A percentile compares a stretch with the other conserved stretches of the same genome.
Evolutionary conservation across 2,888 invertebrate species (phyloP).

Genomic region (Callosobruchus maculatus): DNA sequence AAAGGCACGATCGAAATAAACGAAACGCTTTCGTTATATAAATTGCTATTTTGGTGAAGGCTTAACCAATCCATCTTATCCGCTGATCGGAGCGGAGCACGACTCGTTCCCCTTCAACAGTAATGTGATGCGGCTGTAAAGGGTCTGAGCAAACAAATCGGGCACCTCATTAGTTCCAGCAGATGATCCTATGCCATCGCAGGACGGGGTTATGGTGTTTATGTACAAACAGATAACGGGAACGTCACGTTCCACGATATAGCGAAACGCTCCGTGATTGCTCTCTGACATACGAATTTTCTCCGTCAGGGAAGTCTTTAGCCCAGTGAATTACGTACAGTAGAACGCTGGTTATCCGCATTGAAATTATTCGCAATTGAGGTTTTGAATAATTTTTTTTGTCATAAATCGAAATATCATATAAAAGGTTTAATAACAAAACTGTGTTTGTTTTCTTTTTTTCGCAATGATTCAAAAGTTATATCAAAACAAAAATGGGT

Average conservation of each 20-base stretch:
- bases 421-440: no score
- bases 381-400: no score
- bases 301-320: no score
- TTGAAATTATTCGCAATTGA: no score
- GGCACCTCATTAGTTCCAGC: neutral
- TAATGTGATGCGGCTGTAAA: neutral
- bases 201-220: slow-evolving; percentile 49
- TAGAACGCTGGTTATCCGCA: no score
- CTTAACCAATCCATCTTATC: neutral
- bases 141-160: neutral
- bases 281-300: no score
- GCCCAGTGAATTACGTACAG: no score
- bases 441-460: no score
- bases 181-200: neutral
- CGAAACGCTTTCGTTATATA: neutral
- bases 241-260: slow-evolving; percentile 42
- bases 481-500: no score
- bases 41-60: neutral
- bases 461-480: no score
- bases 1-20: neutral
- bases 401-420: no score
- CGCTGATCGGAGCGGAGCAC: neutral
- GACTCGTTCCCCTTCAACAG: neutral
- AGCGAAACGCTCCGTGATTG: neutral
- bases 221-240: slow-evolving; percentile 46